Conservation (phyloP, 1,140 invertebrate genomes). For the Macrotrachela quadricornifera region DNA sequence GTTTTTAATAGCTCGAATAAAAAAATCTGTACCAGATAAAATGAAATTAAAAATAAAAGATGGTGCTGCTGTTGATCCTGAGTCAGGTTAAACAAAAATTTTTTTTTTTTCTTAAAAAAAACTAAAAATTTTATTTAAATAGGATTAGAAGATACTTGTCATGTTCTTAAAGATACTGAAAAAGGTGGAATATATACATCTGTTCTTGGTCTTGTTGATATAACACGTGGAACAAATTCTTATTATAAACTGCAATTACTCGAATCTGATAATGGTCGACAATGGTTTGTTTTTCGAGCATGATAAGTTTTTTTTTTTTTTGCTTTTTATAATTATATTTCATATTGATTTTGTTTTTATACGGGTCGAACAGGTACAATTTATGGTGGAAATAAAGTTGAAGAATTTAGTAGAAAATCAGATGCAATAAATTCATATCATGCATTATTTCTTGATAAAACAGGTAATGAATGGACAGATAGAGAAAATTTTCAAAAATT, state of each 20-base stretch:
- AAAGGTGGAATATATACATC: slow-evolving; percentile 42
- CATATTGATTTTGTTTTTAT: too few species aligned
- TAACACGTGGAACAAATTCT: slow-evolving; percentile 65
- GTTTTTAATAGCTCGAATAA: too few species aligned
- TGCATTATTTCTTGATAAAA: slow-evolving; percentile 53
- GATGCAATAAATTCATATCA: slow-evolving; percentile 37
- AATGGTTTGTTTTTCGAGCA: slow-evolving; percentile 33
- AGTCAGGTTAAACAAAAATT: slow-evolving; percentile 50
- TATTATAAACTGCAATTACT: slow-evolving; percentile 84
- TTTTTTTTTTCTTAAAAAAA: slow-evolving; percentile 37
- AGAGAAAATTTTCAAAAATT: slow-evolving; percentile 52
- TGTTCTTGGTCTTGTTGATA: slow-evolving; percentile 60
- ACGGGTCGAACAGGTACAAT: slow-evolving; percentile 70
- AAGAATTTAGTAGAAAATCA: slow-evolving; percentile 34
- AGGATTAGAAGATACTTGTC: too few species aligned
- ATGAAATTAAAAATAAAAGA: slow-evolving; percentile 47
- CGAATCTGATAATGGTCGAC: slow-evolving; percentile 41
- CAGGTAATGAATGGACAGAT: slow-evolving; percentile 52
- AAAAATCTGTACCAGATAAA: slow-evolving; percentile 16
- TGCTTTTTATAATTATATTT: slow-evolving; percentile 38
- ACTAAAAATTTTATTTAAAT: too few species aligned
- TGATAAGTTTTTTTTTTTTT: background rate
- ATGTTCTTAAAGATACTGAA: slow-evolving; percentile 38
- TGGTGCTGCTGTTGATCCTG: slow-evolving; percentile 65
- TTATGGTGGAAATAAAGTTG: slow-evolving; percentile 54